Percentiles rank a stretch among this genome's conserved stretches.
phyloP scores from a whole-genome alignment of 1,140 invertebrate species.

The Diachasmimorpha longicaudata region DNA sequence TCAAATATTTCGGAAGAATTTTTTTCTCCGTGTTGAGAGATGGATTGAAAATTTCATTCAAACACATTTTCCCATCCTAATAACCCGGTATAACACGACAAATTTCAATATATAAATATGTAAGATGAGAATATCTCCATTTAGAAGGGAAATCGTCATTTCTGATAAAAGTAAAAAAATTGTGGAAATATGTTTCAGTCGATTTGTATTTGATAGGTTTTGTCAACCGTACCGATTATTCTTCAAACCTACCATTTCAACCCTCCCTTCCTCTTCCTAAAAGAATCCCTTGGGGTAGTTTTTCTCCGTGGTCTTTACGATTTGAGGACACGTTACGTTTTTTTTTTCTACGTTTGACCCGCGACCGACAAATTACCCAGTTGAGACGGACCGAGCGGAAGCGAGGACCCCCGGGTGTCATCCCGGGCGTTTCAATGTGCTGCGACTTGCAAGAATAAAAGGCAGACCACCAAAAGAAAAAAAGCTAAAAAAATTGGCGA shows the following conservation, averaged over 20 bases:
- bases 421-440: constrained; percentile 42
- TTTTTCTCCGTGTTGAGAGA: no score
- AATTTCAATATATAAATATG: no score
- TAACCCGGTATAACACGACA: no score
- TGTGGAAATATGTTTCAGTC: background rate
- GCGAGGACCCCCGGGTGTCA: constrained; percentile 49
- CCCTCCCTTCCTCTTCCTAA: background rate
- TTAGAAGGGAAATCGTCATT: no score
- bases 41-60: no score
- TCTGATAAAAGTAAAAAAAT: no score
- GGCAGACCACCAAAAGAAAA: constrained; percentile 12
- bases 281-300: background rate
- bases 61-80: no score
- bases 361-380: constrained; percentile 57
- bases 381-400: constrained; percentile 52
- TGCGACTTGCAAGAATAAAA: constrained; percentile 26
- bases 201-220: constrained; percentile 1
- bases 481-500: constrained; percentile 29
- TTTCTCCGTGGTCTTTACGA: background rate
- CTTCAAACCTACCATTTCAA: background rate
- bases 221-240: background rate
- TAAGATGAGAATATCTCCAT: no score
- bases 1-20: no score
- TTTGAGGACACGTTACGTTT: background rate
- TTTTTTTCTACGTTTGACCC: constrained; percentile 57